Conservation (phyloP, 1,140 invertebrate genomes). For the Caenorhabditis brenneri region DNA sequence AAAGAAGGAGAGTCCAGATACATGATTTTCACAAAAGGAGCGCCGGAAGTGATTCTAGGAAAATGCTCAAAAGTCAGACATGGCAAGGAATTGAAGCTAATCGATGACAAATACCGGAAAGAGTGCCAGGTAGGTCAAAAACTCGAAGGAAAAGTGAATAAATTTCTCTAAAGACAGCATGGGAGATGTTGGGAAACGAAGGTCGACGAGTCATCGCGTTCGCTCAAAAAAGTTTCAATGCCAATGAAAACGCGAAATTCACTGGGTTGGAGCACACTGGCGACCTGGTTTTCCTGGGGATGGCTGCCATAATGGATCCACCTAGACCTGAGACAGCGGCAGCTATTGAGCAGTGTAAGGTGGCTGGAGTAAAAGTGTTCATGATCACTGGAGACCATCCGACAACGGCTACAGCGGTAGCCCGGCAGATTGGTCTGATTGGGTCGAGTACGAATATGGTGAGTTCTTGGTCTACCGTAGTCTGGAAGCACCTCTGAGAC, state of each 20-base stretch:
- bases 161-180: conserved; percentile 31
- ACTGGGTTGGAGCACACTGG: conserved; percentile 54
- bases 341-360: conserved; percentile 62
- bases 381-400: conserved; percentile 60
- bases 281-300: conserved; percentile 64
- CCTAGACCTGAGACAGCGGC: conserved; percentile 64
- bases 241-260: conserved; percentile 54
- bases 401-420: conserved; percentile 55
- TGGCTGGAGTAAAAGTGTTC: conserved; percentile 58
- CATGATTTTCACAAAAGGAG: conserved; percentile 69
- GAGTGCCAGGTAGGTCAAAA: conserved; percentile 61
- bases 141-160: neutral
- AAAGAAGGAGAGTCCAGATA: conserved; percentile 53
- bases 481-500: no score
- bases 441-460: conserved; percentile 11
- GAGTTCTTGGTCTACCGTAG: neutral
- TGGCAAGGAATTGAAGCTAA: conserved; percentile 59
- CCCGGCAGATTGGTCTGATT: conserved; percentile 58
- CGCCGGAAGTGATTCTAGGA: conserved; percentile 65
- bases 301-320: conserved; percentile 69
- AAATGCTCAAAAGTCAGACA: conserved; percentile 58
- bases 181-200: conserved; percentile 65
- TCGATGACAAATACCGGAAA: conserved; percentile 63
- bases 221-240: conserved; percentile 61
- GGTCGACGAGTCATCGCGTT: conserved; percentile 67